Evolutionary conservation across 2,113 vertebrate species (phyloP).

Genomic region (Hiodon alosoides): DNA sequence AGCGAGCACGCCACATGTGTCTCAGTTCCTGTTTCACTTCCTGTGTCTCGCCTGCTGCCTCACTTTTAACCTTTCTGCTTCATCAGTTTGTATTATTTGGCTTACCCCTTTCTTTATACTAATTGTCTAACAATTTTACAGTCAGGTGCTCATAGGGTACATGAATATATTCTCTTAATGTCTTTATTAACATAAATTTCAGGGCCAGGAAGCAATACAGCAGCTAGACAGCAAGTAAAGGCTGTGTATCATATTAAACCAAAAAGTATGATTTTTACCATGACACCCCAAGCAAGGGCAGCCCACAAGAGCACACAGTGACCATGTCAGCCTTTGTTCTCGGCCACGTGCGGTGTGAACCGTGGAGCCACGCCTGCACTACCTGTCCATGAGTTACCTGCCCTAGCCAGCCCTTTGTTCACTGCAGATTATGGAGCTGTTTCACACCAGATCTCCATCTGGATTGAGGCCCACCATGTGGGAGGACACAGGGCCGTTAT

Average conservation of each 20-base stretch:
- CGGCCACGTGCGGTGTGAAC: no score
- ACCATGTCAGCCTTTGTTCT: constrained; percentile 25
- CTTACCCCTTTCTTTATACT: neutral
- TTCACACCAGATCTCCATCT: neutral
- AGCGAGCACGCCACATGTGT: constrained; percentile 52
- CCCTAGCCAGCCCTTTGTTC: neutral
- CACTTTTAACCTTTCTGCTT: constrained; percentile 3
- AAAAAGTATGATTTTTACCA: no score
- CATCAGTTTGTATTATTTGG: neutral
- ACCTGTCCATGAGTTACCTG: no score
- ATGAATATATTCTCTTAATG: neutral
- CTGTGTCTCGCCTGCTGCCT: constrained; percentile 51
- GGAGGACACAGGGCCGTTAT: no score
- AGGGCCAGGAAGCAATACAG: neutral
- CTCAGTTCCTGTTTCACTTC: constrained; percentile 66
- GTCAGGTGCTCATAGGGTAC: neutral
- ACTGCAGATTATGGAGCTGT: neutral
- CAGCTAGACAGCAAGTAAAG: no score
- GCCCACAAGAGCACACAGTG: no score
- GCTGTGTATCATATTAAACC: no score
- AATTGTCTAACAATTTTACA: neutral
- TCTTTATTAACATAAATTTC: neutral
- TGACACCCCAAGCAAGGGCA: no score
- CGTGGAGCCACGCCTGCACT: no score
- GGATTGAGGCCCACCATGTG: neutral